Percentiles rank a stretch among this genome's conserved stretches.
phyloP scores from a whole-genome alignment of 1,140 invertebrate species.

The Centruroides sculpturatus region DNA sequence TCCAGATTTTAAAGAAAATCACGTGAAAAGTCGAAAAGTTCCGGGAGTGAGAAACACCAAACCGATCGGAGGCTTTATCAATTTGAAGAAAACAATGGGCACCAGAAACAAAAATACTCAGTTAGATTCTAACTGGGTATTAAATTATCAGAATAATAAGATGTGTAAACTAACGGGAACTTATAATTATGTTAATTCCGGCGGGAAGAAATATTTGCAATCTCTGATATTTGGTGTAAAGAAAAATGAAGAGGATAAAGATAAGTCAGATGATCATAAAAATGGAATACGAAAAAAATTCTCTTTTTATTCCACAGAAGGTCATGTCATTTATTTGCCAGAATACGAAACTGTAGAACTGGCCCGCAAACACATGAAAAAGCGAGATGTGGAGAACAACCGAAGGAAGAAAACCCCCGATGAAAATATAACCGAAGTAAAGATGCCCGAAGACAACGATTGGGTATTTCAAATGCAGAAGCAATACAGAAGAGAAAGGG shows the following conservation, averaged over 20 bases:
- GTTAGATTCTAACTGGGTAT: slow-evolving; percentile 10
- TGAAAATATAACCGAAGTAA: too few relatives aligned
- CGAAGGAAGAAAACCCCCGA: too few relatives aligned
- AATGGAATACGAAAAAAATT: slow-evolving; percentile 8
- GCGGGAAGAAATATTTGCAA: slow-evolving; percentile 9
- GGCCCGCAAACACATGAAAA: too few relatives aligned
- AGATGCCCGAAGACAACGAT: too few relatives aligned
- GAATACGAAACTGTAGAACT: slow-evolving; percentile 22
- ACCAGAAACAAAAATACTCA: neutral
- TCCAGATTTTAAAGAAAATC: neutral
- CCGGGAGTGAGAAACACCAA: neutral
- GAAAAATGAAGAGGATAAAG: slow-evolving; percentile 1
- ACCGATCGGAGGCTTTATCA: neutral
- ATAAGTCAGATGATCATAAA: slow-evolving; percentile 1
- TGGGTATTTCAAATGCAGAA: too few relatives aligned
- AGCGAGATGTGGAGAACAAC: too few relatives aligned
- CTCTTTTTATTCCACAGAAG: slow-evolving; percentile 15
- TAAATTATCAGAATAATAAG: slow-evolving; percentile 1
- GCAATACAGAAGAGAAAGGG: too few relatives aligned
- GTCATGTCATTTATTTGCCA: slow-evolving; percentile 57
- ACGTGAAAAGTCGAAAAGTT: neutral
- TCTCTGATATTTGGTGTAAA: slow-evolving; percentile 4
- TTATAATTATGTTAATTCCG: too few relatives aligned
- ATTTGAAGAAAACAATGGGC: neutral
- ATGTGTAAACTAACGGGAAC: neutral